Base-by-base conservation (phyloP, 92 coral and sea anemone genomes). In the Palythoa grandis region DNA sequence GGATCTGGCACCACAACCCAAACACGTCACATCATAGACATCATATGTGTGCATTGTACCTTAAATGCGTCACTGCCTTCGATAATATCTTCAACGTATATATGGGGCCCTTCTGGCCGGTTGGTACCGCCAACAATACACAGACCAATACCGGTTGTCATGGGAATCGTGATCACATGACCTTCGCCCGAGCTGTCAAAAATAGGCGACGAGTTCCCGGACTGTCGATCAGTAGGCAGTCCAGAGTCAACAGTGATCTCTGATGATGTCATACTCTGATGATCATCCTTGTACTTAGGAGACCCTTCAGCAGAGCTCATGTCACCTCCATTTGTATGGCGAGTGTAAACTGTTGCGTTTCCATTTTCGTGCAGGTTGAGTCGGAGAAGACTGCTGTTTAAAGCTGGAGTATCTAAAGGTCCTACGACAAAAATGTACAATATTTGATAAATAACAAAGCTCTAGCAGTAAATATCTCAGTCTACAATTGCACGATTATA, bases 241-340 rank as follows among this genome's bases (percentile, higher is more conserved):
- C 99, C 99, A 47, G 99, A 97, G 76, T 97, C 99, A 39, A 88
- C 93, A 13, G 96, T 95, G 37, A 94, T 89, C 74, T 97, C 99
- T 15, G 98, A 92, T 54, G 91, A 92, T 50, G 92, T 84, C 89
- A 94, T 91, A 61, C 97, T 95, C 57, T 91, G 95, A 48, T 90
- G 96, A 85, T 95, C 95, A 65, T 82, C 92, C 20, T 87, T 82
- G 79, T 92, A 92, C 60, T 90, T 92, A 48, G 93, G 90, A 9
- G 95, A 86, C 63, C 82, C 76, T n/a, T 76, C 91, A 16, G 92
- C 58, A 35, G 85, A 80, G 58, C 52, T 70, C 50, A 53, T 77
- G 50, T 66, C 76, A 1, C 66, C 61, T 11, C 92, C 95, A 85
- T 94, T 94, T 63, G 87, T 67, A 43, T 88, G 91, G 19, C 84